Conservation (phyloP, 2,888 invertebrate species). For the Hydrotaea cyrtoneurina region DNA sequence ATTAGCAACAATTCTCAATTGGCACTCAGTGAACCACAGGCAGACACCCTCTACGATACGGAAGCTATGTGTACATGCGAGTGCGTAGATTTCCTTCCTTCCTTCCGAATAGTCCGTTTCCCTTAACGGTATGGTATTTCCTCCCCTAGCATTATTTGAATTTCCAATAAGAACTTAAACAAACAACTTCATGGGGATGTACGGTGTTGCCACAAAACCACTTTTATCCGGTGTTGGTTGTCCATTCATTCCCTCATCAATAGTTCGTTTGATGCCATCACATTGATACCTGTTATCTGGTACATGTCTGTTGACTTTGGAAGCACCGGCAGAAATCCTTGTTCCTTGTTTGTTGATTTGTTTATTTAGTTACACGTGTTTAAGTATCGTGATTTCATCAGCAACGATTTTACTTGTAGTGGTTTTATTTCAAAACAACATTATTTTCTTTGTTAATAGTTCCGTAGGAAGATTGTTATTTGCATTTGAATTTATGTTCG, state of each 20-base stretch:
- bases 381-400: conserved; percentile 1
- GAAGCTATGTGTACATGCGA: neutral
- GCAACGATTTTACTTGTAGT: neutral
- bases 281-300: conserved; percentile 33
- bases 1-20: conserved; percentile 21
- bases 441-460: no score
- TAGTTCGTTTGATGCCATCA: conserved; percentile 17
- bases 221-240: conserved; percentile 29
- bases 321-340: neutral
- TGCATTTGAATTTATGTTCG: no score
- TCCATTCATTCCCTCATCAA: neutral
- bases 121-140: neutral
- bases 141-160: neutral
- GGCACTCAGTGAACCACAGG: conserved; percentile 27
- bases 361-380: conserved; percentile 60
- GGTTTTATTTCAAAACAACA: no score
- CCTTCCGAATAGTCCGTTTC: neutral
- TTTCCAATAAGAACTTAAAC: conserved; percentile 39
- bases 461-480: no score
- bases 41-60: conserved; percentile 21
- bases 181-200: conserved; percentile 18
- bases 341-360: conserved; percentile 34
- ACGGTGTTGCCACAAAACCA: conserved; percentile 14
- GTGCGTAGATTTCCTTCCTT: conserved; percentile 6
- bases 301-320: neutral